Base-by-base conservation (phyloP, 2,888 invertebrate species). In the Hyalella azteca region DNA sequence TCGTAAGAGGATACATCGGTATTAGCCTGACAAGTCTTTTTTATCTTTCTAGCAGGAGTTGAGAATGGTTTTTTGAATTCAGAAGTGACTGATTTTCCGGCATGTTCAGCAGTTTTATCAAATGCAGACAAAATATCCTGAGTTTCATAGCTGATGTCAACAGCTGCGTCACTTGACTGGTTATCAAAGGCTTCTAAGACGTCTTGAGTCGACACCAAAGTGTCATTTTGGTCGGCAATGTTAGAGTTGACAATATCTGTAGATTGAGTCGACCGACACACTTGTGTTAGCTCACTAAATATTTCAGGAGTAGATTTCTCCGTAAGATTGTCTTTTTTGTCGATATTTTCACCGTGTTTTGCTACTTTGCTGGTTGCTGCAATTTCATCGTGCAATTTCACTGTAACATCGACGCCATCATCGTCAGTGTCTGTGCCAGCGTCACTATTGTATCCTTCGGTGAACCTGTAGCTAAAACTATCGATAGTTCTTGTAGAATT, bases 201-300 rank as follows among this genome's bases (percentile, higher is more conserved):
- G 32, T 82, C 82, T 66, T 82, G 82, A 13, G 82, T 82, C 49
- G 49, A 32, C 45, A 78, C 78, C 48, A n/a, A n/a, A 3, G n/a
- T 26, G 73, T 40, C 50, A n/a, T n/a, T n/a, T n/a, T n/a, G n/a
- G 39, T 79, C 13, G 7, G 49, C 39, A 36, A 41, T 26, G 41
- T 39, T 22, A 22, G 50, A 39, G 26, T 50, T 9, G 32, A 32
- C 2, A 19, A 36, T 32, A 22, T 73, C 50, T 15, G 1, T 2
- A n/a, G 29, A 5, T 15, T n/a, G 54, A 32, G 39, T 9, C 19
- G 22, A 32, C 32, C 29, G 78, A n/a, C 40, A 39, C 15, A 39
- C 75, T 54, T 80, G 78, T 0, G 80, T 80, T 45, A 80, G 73
- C 26, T 80, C 60, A 48, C 77, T 45, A 41, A 45, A 77, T 39